phyloP scores from a whole-genome alignment of 2,797 vertebrate species.

The Hydrocynus forskahlii region DNA sequence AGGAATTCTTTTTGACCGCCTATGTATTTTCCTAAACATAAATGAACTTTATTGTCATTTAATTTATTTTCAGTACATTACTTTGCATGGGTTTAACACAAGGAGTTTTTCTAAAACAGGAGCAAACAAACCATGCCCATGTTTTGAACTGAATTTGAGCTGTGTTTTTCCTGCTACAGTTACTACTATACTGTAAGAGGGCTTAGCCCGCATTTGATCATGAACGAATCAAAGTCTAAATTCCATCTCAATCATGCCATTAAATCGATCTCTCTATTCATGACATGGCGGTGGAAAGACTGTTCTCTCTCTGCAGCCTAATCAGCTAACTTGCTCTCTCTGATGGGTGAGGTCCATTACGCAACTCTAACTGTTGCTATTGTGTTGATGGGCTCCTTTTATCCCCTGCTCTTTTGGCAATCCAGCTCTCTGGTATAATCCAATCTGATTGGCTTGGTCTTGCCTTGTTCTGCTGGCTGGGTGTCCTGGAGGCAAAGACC shows the following conservation, averaged over 20 bases:
- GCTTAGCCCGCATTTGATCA: slow-evolving; percentile 30
- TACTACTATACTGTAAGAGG: slow-evolving; percentile 5
- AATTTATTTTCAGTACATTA: no score
- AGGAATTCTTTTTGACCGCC: no score
- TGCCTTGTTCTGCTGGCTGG: slow-evolving; percentile 61
- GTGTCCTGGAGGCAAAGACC: slow-evolving; percentile 47
- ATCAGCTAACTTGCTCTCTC: slow-evolving; percentile 45
- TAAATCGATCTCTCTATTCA: slow-evolving; percentile 58
- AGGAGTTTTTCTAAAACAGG: no score
- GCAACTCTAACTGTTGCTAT: slow-evolving; percentile 6
- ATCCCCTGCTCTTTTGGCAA: not conserved
- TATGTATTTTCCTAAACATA: no score
- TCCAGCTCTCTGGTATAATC: slow-evolving; percentile 65
- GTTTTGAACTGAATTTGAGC: not conserved
- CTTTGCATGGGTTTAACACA: no score
- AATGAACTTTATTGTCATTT: no score
- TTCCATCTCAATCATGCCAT: slow-evolving; percentile 39
- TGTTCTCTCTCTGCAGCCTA: slow-evolving; percentile 29
- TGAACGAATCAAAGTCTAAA: slow-evolving; percentile 39
- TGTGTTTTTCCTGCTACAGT: not conserved
- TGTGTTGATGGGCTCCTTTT: slow-evolving; percentile 9
- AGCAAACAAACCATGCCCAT: not conserved
- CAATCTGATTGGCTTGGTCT: slow-evolving; percentile 59
- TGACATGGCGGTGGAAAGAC: slow-evolving; percentile 19
- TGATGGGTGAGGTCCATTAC: slow-evolving; percentile 55